These are phyloP conservation scores for Dermochelys coriacea DNA, from an alignment of 2,797 vertebrate species.

Conservation along the genomic window DNA sequence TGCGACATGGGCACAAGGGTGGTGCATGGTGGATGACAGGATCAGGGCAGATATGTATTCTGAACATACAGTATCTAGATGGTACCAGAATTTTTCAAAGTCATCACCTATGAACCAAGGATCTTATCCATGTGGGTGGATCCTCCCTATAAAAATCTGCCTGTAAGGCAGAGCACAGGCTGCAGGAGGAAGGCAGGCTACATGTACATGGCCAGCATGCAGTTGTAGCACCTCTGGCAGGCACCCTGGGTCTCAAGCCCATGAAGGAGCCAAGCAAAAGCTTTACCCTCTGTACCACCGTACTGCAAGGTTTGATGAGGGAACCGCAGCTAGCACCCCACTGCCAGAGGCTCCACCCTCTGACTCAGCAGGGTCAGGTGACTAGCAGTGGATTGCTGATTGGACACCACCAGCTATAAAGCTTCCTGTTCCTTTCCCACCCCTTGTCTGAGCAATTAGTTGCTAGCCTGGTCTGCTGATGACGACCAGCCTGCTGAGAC, in stretches of 20 bases:
- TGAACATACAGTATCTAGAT: background rate
- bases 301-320: background rate
- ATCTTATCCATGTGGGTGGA: no score
- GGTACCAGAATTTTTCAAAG: no score
- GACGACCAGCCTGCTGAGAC: no score
- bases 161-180: no score
- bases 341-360: background rate
- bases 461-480: no score
- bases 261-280: background rate
- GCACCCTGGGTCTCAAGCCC: background rate
- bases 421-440: background rate
- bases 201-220: no score
- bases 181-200: no score
- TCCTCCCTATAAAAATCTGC: no score
- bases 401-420: background rate
- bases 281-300: no score
- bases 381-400: background rate
- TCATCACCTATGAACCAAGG: no score
- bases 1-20: background rate
- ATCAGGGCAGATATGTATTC: background rate
- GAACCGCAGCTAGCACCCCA: background rate
- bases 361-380: background rate
- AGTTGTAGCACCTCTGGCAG: no score
- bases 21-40: background rate
- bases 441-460: background rate